Base-by-base conservation (phyloP, 2,797 vertebrate genomes). In the Micropoecilia bifurca region DNA sequence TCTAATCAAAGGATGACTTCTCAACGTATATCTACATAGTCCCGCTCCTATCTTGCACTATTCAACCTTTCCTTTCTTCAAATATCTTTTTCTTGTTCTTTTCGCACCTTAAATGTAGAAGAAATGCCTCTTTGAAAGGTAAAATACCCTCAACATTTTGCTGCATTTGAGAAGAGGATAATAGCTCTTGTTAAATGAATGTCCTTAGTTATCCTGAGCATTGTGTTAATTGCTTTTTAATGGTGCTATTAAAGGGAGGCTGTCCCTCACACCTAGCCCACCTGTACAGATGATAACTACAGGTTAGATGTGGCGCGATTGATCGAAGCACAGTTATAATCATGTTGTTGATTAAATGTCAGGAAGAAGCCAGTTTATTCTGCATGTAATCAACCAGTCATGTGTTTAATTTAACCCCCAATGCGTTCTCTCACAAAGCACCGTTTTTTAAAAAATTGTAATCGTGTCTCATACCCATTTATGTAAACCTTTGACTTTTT, bases 151-250 rank as follows among this genome's bases (percentile, higher is more conserved):
- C 36, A 73, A 79, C 18, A 28, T 80, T 80, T 76, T 84, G 69
- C 74, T 61, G 53, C 39, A 66, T 79, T 61, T 77, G 48, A 74
- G 86, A 81, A 74, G 72, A 73, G 46, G 8, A 6, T 82, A 84
- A 91, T 87, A 73, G 22, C 43, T 86, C 72, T 79, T 78, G 80
- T 74, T 76, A 77, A 89, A 84, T 88, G 77, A 88, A 28, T 86
- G 87, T 89, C 85, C 77, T 80, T 43, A 94, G 91, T 88, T 90
- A 87, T 87, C 71, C 80, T 86, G 82, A 87, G 89, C 78, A 85
- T 88, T 92, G 84, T 85, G 86, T 90, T 96, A 95, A 96, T 96
- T 91, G 90, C 91, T 95, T 96, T 95, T 95, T 96, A 96, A 96
- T 95, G 94, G 90, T 78, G 71, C 92, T 88, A 95, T 96, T 96